Percentiles rank a stretch among this genome's conserved stretches.
These are phyloP conservation scores for Hipparchia semele DNA, from an alignment of 2,888 invertebrate species.

Conservation along the genomic window DNA sequence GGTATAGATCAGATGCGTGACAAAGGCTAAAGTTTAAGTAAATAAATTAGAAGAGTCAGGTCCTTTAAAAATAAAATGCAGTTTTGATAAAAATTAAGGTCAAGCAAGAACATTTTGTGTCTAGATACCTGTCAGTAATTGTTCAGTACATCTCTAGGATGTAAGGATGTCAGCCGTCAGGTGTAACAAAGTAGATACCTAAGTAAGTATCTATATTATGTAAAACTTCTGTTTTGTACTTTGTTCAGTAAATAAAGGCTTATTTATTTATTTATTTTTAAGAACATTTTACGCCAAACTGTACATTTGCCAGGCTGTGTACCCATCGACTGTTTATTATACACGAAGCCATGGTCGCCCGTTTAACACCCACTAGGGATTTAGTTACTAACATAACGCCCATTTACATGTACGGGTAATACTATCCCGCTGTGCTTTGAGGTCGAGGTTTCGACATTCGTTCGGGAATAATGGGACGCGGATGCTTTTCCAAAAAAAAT, in stretches of 20 bases:
- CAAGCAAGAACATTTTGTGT: neutral
- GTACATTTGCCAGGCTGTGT: neutral
- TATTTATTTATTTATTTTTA: neutral
- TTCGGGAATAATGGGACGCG: slow-evolving; percentile 37
- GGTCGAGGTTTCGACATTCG: neutral
- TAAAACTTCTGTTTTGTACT: too few species aligned
- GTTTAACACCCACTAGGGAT: slow-evolving; percentile 58
- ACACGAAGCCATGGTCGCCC: slow-evolving; percentile 47
- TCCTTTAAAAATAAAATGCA: too few species aligned
- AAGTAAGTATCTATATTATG: too few species aligned
- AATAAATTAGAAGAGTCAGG: too few species aligned
- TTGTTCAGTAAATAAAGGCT: too few species aligned
- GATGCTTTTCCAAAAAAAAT: neutral
- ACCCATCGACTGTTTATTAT: slow-evolving; percentile 6
- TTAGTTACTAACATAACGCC: slow-evolving; percentile 53
- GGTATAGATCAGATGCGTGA: too few species aligned
- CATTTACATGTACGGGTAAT: neutral
- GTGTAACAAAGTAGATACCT: too few species aligned
- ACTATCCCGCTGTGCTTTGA: neutral
- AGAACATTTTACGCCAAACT: neutral
- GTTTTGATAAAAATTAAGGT: neutral
- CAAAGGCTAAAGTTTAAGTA: too few species aligned
- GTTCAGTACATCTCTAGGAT: too few species aligned
- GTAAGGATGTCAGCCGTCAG: too few species aligned
- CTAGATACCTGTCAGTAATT: too few species aligned